Conservation (phyloP, 2,113 vertebrate species). For the Limnothrissa miodon region DNA sequence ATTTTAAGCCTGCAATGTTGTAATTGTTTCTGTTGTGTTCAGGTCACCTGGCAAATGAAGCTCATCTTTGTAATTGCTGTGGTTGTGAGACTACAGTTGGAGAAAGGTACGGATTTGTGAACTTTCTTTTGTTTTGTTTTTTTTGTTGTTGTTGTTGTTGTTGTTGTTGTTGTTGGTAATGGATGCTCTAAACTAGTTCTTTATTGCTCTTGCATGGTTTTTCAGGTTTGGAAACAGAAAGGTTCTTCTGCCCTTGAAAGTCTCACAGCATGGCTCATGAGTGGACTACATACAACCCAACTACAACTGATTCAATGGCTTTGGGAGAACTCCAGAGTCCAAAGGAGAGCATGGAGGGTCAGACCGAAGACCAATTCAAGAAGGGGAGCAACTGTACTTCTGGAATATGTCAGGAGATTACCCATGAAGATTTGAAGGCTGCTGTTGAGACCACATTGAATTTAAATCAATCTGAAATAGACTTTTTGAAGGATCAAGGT, state of each 20-base stretch:
- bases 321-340: constrained; percentile 51
- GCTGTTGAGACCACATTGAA: neutral
- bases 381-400: neutral
- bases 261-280: constrained; percentile 62
- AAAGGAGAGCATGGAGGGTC: constrained; percentile 45
- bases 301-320: constrained; percentile 50
- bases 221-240: constrained; percentile 47
- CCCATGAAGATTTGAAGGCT: neutral
- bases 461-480: neutral
- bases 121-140: neutral
- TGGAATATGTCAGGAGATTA: neutral
- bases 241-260: neutral
- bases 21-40: neutral
- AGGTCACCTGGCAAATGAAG: neutral
- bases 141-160: too few relatives aligned
- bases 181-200: neutral
- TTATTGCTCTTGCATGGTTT: neutral
- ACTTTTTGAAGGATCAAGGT: neutral
- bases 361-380: neutral
- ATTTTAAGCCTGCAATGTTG: neutral
- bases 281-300: constrained; percentile 59
- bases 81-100: neutral
- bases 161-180: too few relatives aligned
- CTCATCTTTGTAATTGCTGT: neutral
- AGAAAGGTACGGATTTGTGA: neutral